Percentiles rank a stretch among this genome's conserved stretches.
Conservation (phyloP, 2,113 vertebrate species). For the Cyphomyrus discorhynchus region DNA sequence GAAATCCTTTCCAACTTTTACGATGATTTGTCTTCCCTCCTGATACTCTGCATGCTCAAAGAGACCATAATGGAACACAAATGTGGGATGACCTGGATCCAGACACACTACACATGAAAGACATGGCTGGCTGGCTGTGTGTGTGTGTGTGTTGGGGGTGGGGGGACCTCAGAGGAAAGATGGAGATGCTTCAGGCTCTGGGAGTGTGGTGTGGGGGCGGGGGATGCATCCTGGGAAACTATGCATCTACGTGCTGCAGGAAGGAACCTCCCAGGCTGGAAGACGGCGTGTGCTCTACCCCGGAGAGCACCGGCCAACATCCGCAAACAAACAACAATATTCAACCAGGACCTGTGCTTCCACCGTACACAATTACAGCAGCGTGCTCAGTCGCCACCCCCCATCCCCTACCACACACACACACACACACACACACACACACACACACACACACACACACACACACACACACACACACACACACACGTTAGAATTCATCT, state of each 20-base stretch:
- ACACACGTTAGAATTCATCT: too few relatives aligned
- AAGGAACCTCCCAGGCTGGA: slow-evolving; percentile 45
- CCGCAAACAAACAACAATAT: slow-evolving; percentile 56
- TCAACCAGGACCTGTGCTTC: slow-evolving; percentile 42
- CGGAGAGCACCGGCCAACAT: slow-evolving; percentile 11
- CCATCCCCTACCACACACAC: too few relatives aligned
- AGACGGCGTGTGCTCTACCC: slow-evolving; percentile 27
- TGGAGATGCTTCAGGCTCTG: slow-evolving; percentile 19
- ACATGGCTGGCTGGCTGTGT: not conserved
- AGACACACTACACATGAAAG: slow-evolving; percentile 26
- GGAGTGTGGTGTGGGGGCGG: not conserved
- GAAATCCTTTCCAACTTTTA: slow-evolving; percentile 27
- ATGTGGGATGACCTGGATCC: slow-evolving; percentile 42
- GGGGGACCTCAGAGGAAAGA: slow-evolving; percentile 20
- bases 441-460: too few relatives aligned
- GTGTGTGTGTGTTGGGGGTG: not conserved
- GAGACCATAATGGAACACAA: slow-evolving; percentile 56
- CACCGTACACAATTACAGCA: slow-evolving; percentile 49
- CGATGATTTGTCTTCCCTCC: slow-evolving; percentile 46
- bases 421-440: too few relatives aligned
- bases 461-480: fast-evolving
- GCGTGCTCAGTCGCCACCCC: not conserved
- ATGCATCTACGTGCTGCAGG: slow-evolving; percentile 59
- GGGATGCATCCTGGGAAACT: slow-evolving; percentile 51
- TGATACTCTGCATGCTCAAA: slow-evolving; percentile 29